Conservation (phyloP, 2,888 invertebrate species). For the Zelleria hepariella region DNA sequence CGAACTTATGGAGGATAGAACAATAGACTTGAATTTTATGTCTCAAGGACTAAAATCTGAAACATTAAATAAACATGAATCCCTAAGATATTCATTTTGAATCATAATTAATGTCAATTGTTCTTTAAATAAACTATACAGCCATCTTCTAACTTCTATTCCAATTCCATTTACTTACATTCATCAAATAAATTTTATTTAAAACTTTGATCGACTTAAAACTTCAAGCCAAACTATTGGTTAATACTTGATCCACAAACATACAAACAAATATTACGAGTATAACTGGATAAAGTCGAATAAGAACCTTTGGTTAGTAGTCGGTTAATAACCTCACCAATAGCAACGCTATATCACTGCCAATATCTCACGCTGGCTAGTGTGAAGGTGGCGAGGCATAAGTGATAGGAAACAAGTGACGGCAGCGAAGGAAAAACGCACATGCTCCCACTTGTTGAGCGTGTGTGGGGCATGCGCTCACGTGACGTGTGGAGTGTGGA, state of each 20-base stretch:
- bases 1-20: neutral
- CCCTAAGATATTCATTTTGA: neutral
- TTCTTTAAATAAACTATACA: too few species aligned
- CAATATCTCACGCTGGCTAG: neutral
- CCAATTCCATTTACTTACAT: too few species aligned
- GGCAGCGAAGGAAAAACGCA: neutral
- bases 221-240: too few species aligned
- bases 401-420: neutral
- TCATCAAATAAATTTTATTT: too few species aligned
- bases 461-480: slow-evolving; percentile 43
- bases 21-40: neutral
- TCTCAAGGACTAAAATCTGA: neutral
- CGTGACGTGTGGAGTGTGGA: neutral
- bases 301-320: too few species aligned
- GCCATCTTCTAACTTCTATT: too few species aligned
- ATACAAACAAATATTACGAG: too few species aligned
- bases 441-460: slow-evolving; percentile 8
- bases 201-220: too few species aligned
- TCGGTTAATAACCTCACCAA: too few species aligned
- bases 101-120: neutral
- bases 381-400: neutral
- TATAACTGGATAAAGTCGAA: too few species aligned
- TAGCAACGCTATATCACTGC: too few species aligned
- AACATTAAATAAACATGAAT: neutral
- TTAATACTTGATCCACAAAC: too few species aligned